Evolutionary conservation across 2,113 vertebrate genomes (phyloP).

Genomic region (Stegastes partitus): DNA sequence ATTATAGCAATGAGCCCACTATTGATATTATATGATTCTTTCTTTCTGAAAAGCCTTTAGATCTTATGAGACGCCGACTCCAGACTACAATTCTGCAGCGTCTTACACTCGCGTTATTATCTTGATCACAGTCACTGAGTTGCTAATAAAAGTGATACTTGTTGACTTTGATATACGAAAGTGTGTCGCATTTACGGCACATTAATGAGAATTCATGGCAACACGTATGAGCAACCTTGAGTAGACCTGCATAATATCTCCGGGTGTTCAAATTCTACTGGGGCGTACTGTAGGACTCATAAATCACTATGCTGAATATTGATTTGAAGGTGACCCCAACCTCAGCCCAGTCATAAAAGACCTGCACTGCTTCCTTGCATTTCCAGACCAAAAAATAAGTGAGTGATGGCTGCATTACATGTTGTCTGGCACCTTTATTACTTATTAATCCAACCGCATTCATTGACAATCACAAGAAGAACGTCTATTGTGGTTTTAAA

Average conservation of each 20-base stretch:
- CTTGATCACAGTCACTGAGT: not conserved
- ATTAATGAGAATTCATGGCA: constrained; percentile 14
- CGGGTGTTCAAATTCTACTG: constrained; percentile 36
- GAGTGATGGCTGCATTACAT: constrained; percentile 17
- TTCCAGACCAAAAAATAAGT: constrained; percentile 21
- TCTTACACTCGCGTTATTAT: not conserved
- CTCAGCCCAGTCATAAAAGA: constrained; percentile 15
- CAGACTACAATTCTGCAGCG: not conserved
- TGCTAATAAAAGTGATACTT: not conserved
- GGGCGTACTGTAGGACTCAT: constrained; percentile 29
- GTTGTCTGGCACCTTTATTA: not conserved
- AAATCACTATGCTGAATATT: constrained; percentile 44
- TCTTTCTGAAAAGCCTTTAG: not conserved
- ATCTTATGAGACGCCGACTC: not conserved
- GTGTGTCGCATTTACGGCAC: constrained; percentile 13
- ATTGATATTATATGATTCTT: not conserved
- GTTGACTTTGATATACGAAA: not conserved
- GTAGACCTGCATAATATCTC: constrained; percentile 38
- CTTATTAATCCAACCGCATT: not conserved
- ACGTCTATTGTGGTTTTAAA: not conserved
- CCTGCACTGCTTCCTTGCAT: not conserved
- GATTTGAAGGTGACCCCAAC: constrained; percentile 53
- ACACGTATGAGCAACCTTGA: constrained; percentile 32
- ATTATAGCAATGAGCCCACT: not conserved
- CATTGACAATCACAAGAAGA: not conserved